Evolutionary conservation across 2,888 invertebrate species (phyloP).

Genomic region (Punctoribates punctum): DNA sequence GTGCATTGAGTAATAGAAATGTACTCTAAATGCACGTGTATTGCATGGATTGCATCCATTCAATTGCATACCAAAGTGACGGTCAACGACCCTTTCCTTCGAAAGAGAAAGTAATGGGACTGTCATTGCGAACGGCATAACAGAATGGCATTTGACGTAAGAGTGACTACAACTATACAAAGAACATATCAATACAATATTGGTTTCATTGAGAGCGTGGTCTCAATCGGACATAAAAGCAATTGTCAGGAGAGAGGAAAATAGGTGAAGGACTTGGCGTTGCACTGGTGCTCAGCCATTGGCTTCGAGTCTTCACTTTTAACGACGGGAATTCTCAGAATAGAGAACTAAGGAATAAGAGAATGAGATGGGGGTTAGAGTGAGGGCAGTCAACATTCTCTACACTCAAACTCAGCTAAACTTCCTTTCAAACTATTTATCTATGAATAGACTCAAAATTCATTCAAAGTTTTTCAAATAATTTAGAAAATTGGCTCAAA

Average conservation of each 20-base stretch:
- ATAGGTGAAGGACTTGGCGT: slow-evolving; percentile 28
- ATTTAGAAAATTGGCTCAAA: no score
- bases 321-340: no score
- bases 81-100: slow-evolving; percentile 18
- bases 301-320: no score
- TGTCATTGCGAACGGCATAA: neutral
- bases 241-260: neutral
- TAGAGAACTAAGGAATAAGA: no score
- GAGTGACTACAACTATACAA: neutral
- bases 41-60: no score
- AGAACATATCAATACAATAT: slow-evolving; percentile 15
- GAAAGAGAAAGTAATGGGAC: slow-evolving; percentile 31
- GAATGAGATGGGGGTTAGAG: no score
- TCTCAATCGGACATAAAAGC: neutral
- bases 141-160: slow-evolving; percentile 7
- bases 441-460: no score
- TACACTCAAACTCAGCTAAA: no score
- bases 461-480: no score
- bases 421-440: no score
- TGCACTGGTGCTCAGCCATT: neutral
- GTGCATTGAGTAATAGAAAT: slow-evolving; percentile 20
- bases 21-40: no score
- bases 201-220: neutral
- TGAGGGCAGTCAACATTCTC: no score
- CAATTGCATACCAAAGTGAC: slow-evolving; percentile 24